Percentiles rank a stretch among this genome's conserved stretches.
phyloP scores from a whole-genome alignment of 2,113 vertebrate species.

The Orthochromis indermauri region DNA sequence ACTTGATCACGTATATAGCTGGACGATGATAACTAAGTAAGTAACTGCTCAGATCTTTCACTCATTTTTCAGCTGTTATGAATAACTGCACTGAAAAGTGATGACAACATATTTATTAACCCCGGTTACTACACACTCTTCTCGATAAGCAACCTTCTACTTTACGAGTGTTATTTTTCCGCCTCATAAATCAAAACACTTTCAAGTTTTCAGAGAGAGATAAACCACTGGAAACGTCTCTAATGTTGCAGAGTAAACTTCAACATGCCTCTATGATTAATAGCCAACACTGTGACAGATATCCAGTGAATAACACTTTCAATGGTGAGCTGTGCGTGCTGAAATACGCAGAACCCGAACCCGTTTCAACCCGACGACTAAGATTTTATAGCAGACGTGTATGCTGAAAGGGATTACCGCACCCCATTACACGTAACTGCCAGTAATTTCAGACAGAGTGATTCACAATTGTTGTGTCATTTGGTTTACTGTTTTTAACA shows the following conservation, averaged over 20 bases:
- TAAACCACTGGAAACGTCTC: conserved; percentile 8
- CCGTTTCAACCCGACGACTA: conserved; percentile 20
- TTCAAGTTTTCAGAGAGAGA: not conserved
- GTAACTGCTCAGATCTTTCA: not conserved
- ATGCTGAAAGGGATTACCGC: conserved; percentile 14
- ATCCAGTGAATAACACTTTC: conserved; percentile 49
- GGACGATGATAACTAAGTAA: not conserved
- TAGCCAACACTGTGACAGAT: conserved; percentile 29
- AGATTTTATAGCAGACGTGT: conserved; percentile 52
- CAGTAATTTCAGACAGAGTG: conserved; percentile 57
- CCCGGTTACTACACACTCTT: not conserved
- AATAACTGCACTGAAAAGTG: not conserved
- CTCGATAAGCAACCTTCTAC: not conserved
- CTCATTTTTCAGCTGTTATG: not conserved
- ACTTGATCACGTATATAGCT: not conserved
- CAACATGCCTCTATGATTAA: conserved; percentile 39
- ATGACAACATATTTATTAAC: not conserved
- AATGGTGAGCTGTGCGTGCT: conserved; percentile 5
- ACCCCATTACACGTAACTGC: conserved; percentile 46
- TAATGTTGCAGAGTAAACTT: conserved; percentile 12
- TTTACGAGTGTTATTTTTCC: not conserved
- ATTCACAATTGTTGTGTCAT: conserved; percentile 49
- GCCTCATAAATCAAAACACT: not conserved
- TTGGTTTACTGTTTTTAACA: not conserved
- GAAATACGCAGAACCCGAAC: not conserved